Evolutionary conservation across 2,797 vertebrate genomes (phyloP).

Genomic region (Sebastes alutus): DNA sequence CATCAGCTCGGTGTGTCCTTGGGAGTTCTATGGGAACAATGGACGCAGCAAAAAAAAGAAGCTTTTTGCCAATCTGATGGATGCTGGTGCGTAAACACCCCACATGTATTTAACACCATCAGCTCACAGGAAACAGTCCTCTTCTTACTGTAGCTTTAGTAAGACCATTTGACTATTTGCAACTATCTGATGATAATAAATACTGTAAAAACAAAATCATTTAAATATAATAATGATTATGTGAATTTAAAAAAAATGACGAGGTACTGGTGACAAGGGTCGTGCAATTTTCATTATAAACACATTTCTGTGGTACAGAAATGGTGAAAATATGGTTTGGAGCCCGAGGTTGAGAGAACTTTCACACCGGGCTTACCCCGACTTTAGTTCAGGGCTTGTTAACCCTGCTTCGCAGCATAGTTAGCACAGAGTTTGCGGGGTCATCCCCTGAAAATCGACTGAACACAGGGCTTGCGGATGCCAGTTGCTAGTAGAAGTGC

Average conservation of each 20-base stretch:
- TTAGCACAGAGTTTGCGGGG: neutral
- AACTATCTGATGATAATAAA: neutral
- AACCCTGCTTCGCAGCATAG: neutral
- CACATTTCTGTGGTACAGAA: neutral
- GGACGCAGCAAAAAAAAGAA: neutral
- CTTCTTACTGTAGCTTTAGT: neutral
- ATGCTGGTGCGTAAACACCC: neutral
- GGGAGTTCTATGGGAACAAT: neutral
- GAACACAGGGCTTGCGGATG: too few relatives aligned
- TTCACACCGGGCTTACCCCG: neutral
- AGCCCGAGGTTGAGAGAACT: neutral
- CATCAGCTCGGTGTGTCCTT: slow-evolving; percentile 5
- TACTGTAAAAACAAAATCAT: neutral
- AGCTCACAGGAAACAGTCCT: neutral
- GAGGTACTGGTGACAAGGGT: neutral
- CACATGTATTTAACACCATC: neutral
- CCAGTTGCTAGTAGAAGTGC: neutral
- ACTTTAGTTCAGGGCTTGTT: neutral
- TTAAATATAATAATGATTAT: neutral
- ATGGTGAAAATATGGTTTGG: neutral
- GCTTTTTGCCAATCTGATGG: neutral
- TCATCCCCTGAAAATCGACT: neutral
- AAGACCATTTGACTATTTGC: neutral
- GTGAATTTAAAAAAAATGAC: neutral
- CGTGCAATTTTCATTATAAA: neutral